Base-by-base conservation (phyloP, 2,797 vertebrate species). In the Holocentrus rufus region DNA sequence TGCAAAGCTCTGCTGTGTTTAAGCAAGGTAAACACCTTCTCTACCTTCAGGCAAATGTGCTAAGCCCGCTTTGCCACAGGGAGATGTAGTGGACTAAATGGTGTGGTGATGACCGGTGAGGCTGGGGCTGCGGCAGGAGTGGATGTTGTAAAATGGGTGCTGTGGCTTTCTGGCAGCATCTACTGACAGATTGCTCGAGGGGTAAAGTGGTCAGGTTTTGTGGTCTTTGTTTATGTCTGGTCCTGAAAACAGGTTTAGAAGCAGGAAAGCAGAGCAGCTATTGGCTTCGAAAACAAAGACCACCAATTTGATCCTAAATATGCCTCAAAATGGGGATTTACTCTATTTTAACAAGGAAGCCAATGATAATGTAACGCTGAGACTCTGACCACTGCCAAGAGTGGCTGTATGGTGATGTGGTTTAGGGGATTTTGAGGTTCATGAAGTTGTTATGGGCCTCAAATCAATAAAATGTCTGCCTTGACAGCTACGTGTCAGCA, bases 1-100 rank as follows among this genome's bases (percentile, higher is more conserved):
- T 70, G 65, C 62, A 70, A 55, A 68, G 63, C 76, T 83, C 74
- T 64, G 77, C 69, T 63, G 72, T 61, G 72, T 77, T 85, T 71
- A 79, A 84, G 70, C 76, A 70, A 81, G 77, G 83, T 78, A 89
- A 86, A 88, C 79, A 83, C 70, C 74, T 52, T 87, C 73, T 87
- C 75, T 82, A 82, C 84, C 85, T 86, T 72, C 44, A 78, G 72
- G 80, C 78, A 57, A 69, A 34, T 52, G 57, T 69, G 66, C 75
- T 77, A 82, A 85, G 79, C 74, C 75, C 65, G 77, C 74, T n/a
- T 22, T 78, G 62, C 77, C 79, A 73, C 23, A 76, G 70, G 82
- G 78, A 85, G 54, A 49, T 31, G 74, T 42, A n/a, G 77, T 49
- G 72, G 69, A 36, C 72, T 88, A 70, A 88, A 80, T 44, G 59